Base-by-base conservation (phyloP, 2,888 invertebrate genomes). In the Piscicola geometra region DNA sequence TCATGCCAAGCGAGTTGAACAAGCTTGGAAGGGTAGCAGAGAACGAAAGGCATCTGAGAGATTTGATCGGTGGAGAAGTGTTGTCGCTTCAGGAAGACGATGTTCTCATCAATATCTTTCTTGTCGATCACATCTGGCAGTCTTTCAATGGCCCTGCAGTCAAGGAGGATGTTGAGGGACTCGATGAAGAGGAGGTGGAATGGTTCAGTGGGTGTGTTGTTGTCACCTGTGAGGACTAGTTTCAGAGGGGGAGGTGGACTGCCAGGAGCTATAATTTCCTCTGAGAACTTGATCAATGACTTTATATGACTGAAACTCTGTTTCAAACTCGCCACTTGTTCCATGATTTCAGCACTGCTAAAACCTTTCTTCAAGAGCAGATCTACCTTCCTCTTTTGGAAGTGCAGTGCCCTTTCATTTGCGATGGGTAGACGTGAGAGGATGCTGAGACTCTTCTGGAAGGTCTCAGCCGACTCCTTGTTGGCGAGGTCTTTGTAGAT, bases 381-480 rank as follows among this genome's bases (percentile, higher is more conserved):
- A n/a, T 56, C 60, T 18, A 56, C 60, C n/a, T 56, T 56, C n/a
- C n/a, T 18, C 25, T 56, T 56, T 5, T 56, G 25, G 25, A 56
- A 25, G 25, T 56, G 60, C 21, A 25, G n/a, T 18, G 21, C n/a
- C 5, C n/a, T 56, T 25, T 56, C 25, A 25, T 56, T 56, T 18
- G n/a, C n/a, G 3, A 25, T 56, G 3, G 25, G 60, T 21, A 56
- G 60, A 5, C n/a, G 21, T 18, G 60, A 56, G 5, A 56, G 25
- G 3, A 56, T 56, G n/a, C n/a, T 56, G 60, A 56, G n/a, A 56
- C 60, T 56, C n/a, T 56, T 56, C n/a, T 56, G 21, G n/a, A 3
- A 15, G n/a, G 25, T 18, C 3, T 5, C n/a, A 56, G 21, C 60
- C 9, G 60, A 25, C n/a, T 56, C 60, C 25, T 56, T 56, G n/a